These are phyloP conservation scores for Galerucella pusilla DNA, from an alignment of 2,888 invertebrate species.

Conservation along the genomic window DNA sequence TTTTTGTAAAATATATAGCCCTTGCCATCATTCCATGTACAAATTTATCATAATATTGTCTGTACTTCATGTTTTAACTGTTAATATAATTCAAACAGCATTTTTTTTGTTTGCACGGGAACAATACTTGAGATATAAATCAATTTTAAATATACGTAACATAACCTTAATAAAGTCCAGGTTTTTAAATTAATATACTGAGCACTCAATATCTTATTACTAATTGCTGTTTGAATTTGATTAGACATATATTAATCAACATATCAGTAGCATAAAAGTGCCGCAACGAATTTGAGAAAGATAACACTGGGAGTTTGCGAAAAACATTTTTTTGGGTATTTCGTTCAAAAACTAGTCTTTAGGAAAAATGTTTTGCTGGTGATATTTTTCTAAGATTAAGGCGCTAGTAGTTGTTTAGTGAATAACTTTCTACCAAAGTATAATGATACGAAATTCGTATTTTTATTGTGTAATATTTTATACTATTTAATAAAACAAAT, in stretches of 20 bases:
- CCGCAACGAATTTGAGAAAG: conserved; percentile 18
- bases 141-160: no score
- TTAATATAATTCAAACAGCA: background rate
- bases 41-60: conserved; percentile 7
- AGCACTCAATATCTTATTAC: no score
- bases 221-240: background rate
- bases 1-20: conserved; percentile 4
- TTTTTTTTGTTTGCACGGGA: background rate
- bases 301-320: conserved; percentile 9
- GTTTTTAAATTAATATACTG: no score
- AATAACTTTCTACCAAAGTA: conserved; percentile 51
- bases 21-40: conserved; percentile 35
- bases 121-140: no score
- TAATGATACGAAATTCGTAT: conserved; percentile 51
- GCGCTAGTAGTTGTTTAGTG: conserved; percentile 38
- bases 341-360: conserved; percentile 17
- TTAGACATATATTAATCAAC: background rate
- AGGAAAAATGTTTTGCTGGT: conserved; percentile 11
- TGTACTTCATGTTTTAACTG: conserved; percentile 11
- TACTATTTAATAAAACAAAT: conserved; percentile 20
- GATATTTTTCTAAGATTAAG: conserved; percentile 26
- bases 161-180: no score
- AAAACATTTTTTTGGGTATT: background rate
- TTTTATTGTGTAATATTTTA: conserved; percentile 44
- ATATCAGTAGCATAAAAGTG: conserved; percentile 19